Evolutionary conservation across 2,888 invertebrate species (phyloP), one percentile per base, ranked within the genome.

Genomic region (Plutella xylostella): DNA sequence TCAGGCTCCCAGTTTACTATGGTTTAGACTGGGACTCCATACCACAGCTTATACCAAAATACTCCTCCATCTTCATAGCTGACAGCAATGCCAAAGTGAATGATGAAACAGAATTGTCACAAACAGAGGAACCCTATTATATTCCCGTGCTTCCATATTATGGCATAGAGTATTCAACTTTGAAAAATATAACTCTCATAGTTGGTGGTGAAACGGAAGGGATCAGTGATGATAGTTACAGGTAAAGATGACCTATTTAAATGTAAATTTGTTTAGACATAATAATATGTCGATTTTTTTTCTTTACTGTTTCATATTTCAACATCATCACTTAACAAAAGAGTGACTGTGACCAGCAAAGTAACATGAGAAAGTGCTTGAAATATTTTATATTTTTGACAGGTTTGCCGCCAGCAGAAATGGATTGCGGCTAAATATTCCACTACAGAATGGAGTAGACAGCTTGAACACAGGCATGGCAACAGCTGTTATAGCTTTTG

Each of bases 141-240:
- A 61, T 90, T 46, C 88, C 90, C 19, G 64, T 88, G 25, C 49
- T 87, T 38, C 88, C 90, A 25, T 92, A 92, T 64, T 88, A 87
- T 61, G 65, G 85, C 42, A 67, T 88, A 1, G 78, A 89, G 56
- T 91, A 86, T 68, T 61, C 77, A 2, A 57, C 69, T 20, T 65
- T 74, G 40, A 68, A 80, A 20, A 85, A 89, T 52, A 84, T 88
- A 21, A 86, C 91, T 22, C 66, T 97, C 4, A 85, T 97, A 28
- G 83, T 97, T 53, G 95, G 96, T 12, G 96, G 96, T 7, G 97
- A 97, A 76, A 94, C 94, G 6, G 88, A 91, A 67, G 95, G 97
- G 0, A 82, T 97, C n/a, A 93, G 93, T 75, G 65, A 83, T 17
- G 86, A 90, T 20, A 90, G 92, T 4, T 90, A 89, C 60, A 72